Evolutionary conservation across 1,140 invertebrate species (phyloP).

Genomic region (Drosophila yakuba): DNA sequence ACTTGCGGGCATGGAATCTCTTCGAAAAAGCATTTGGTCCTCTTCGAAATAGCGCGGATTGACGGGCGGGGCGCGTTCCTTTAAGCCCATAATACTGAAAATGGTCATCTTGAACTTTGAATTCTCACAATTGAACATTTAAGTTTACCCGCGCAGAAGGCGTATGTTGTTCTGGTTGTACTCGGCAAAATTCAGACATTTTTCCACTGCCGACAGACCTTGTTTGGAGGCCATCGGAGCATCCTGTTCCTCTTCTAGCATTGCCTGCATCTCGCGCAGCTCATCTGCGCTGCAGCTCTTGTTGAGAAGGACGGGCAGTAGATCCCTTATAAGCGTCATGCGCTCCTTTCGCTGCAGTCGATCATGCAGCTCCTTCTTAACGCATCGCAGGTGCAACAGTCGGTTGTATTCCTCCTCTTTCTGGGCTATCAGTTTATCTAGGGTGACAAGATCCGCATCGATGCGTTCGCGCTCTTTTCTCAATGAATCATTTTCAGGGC

Average conservation of each 20-base stretch:
- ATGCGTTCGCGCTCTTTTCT: slow-evolving; percentile 40
- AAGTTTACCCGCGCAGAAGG: slow-evolving; percentile 39
- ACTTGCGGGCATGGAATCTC: slow-evolving; percentile 33
- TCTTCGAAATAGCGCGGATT: slow-evolving; percentile 18
- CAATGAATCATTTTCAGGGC: slow-evolving; percentile 26
- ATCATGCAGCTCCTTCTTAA: slow-evolving; percentile 49
- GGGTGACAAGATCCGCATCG: slow-evolving; percentile 40
- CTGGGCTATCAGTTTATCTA: slow-evolving; percentile 44
- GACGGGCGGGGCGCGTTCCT: not conserved
- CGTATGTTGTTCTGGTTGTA: slow-evolving; percentile 29
- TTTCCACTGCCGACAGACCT: slow-evolving; percentile 21
- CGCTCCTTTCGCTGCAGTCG: slow-evolving; percentile 53
- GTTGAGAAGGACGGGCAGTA: slow-evolving; percentile 45
- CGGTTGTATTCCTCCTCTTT: slow-evolving; percentile 73
- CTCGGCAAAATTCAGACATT: slow-evolving; percentile 40
- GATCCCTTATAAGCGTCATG: slow-evolving; percentile 36
- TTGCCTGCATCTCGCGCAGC: slow-evolving; percentile 45
- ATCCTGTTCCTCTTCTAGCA: slow-evolving; percentile 38
- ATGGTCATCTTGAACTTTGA: not conserved
- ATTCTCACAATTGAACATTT: not conserved
- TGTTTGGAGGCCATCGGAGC: slow-evolving; percentile 11
- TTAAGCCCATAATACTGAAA: slow-evolving; percentile 38
- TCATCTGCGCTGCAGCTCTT: slow-evolving; percentile 49
- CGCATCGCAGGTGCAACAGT: slow-evolving; percentile 44
- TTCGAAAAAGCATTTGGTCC: not conserved